Percentiles rank a stretch among this genome's conserved stretches.
These are phyloP conservation scores for Mylabris sibirica DNA, from an alignment of 2,888 invertebrate species.

Conservation along the genomic window DNA sequence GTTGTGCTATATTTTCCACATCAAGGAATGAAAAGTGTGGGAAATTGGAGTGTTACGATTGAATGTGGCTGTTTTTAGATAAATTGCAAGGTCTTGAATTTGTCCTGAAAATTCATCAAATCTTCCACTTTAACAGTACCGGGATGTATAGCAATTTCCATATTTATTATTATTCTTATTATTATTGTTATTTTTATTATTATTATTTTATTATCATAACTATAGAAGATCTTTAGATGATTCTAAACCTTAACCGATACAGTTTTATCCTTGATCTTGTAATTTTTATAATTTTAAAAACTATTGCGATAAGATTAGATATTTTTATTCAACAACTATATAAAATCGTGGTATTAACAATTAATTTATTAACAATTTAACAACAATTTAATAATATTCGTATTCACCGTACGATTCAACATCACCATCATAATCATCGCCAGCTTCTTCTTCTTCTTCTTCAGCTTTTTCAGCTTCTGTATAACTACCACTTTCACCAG, in stretches of 20 bases:
- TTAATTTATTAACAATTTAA: slow-evolving; percentile 23
- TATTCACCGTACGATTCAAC: slow-evolving; percentile 37
- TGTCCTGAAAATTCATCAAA: neutral
- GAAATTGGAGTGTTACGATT: neutral
- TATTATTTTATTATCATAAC: too few relatives aligned
- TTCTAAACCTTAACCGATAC: too few relatives aligned
- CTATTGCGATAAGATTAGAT: neutral
- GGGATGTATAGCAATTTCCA: neutral
- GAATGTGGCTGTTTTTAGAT: neutral
- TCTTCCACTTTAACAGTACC: neutral
- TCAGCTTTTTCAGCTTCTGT: slow-evolving; percentile 20
- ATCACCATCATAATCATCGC: slow-evolving; percentile 41
- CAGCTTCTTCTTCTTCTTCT: slow-evolving; percentile 36
- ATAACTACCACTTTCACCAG: slow-evolving; percentile 34
- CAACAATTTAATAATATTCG: slow-evolving; percentile 40
- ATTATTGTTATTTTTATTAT: too few relatives aligned
- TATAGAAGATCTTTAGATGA: too few relatives aligned
- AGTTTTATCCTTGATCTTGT: too few relatives aligned
- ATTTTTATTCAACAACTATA: slow-evolving; percentile 1
- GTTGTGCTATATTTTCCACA: neutral
- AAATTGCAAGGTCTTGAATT: neutral
- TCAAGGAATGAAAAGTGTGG: neutral
- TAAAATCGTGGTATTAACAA: slow-evolving; percentile 23
- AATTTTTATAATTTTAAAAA: neutral
- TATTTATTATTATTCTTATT: neutral